Evolutionary conservation across 2,888 invertebrate species (phyloP).

Genomic region (Sinohyriopsis cumingii): DNA sequence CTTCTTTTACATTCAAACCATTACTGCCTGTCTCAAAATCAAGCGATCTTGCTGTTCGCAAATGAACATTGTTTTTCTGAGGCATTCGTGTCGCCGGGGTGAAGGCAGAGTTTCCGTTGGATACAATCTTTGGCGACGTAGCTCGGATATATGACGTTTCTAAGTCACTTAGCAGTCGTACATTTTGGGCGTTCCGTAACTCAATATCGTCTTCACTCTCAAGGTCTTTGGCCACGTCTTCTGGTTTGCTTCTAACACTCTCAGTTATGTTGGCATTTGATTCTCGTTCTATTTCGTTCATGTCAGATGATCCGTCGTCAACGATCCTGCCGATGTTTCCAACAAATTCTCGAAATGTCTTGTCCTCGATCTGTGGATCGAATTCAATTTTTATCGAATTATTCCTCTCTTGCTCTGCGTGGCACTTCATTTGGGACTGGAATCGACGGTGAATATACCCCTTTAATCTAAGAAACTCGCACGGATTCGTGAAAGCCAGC

Average conservation of each 20-base stretch:
- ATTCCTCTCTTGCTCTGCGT: conserved; percentile 15
- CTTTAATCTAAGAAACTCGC: conserved; percentile 43
- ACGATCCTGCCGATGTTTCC: conserved; percentile 27
- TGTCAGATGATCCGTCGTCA: conserved; percentile 18
- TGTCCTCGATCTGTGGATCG: conserved; percentile 25
- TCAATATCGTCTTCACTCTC: too few species aligned
- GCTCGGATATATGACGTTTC: too few species aligned
- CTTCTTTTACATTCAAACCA: too few species aligned
- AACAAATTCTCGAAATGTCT: conserved; percentile 32
- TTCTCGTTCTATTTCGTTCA: conserved; percentile 10
- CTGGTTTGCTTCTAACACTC: neutral
- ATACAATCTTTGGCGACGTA: too few species aligned
- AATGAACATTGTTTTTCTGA: too few species aligned
- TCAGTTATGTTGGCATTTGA: conserved; percentile 4
- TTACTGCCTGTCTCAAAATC: too few species aligned
- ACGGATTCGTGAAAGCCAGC: conserved; percentile 44
- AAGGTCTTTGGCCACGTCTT: neutral
- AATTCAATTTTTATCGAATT: conserved; percentile 34
- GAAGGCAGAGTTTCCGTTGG: too few species aligned
- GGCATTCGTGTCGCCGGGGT: too few species aligned
- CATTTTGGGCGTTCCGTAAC: too few species aligned
- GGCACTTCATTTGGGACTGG: conserved; percentile 23
- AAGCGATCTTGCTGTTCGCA: too few species aligned
- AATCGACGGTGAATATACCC: conserved; percentile 32
- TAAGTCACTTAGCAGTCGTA: too few species aligned